A percentile compares a stretch with the other conserved stretches of the same genome.
These are phyloP conservation scores for Reticulitermes speratus DNA, from an alignment of 1,140 invertebrate species.

Conservation along the genomic window DNA sequence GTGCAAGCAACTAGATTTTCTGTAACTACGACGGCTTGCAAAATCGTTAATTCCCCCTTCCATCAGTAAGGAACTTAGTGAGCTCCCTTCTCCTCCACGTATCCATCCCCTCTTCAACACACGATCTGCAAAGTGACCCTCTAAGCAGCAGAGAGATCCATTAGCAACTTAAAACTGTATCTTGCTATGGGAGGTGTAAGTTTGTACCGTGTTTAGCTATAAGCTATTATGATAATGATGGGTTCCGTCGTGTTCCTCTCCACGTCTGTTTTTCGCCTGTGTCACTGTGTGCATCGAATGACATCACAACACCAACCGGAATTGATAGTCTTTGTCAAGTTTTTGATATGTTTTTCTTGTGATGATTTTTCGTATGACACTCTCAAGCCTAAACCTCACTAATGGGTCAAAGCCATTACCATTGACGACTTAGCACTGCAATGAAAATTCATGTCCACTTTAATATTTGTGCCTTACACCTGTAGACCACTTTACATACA, in stretches of 20 bases:
- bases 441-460: background rate
- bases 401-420: background rate
- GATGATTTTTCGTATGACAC: background rate
- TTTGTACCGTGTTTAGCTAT: background rate
- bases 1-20: background rate
- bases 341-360: background rate
- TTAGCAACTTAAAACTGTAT: background rate
- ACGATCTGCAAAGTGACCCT: conserved; percentile 3
- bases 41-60: background rate
- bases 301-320: background rate
- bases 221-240: background rate
- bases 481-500: no score
- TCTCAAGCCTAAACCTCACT: background rate
- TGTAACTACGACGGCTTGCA: background rate
- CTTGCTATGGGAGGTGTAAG: background rate
- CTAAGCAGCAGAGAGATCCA: background rate
- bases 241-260: background rate
- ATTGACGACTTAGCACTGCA: background rate
- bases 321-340: background rate
- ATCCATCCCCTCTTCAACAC: background rate
- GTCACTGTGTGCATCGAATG: background rate
- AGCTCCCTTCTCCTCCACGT: background rate
- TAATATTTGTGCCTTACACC: no score
- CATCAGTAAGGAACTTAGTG: background rate
- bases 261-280: background rate